A percentile compares a stretch with the other conserved stretches of the same genome.
phyloP scores from a whole-genome alignment of 2,797 vertebrate species.

The Ceryle rudis region DNA sequence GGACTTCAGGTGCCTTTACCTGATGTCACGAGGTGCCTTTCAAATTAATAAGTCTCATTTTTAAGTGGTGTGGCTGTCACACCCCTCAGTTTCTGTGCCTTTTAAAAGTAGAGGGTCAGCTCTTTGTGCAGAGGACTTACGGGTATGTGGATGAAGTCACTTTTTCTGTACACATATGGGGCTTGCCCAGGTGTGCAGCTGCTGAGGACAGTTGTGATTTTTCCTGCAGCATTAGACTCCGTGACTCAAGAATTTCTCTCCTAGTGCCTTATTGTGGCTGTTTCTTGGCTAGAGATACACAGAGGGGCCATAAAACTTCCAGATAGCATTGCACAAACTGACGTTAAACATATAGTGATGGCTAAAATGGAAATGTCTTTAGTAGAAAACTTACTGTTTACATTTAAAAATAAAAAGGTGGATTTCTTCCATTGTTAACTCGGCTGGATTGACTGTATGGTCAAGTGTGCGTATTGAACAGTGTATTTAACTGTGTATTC shows the following conservation, averaged over 20 bases:
- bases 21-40: background rate
- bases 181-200: background rate
- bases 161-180: background rate
- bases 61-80: background rate
- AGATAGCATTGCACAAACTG: background rate
- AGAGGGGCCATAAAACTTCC: background rate
- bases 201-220: background rate
- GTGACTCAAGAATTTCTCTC: background rate
- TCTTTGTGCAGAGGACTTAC: background rate
- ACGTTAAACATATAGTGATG: background rate
- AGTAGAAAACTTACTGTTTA: background rate
- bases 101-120: background rate
- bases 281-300: background rate
- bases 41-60: background rate
- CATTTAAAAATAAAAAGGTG: background rate
- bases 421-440: background rate
- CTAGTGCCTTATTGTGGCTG: accelerated
- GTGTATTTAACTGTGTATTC: background rate
- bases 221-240: background rate
- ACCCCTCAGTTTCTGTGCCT: background rate
- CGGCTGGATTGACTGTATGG: background rate
- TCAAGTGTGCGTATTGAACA: background rate
- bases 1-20: background rate
- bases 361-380: background rate
- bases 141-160: background rate